Base-by-base conservation (phyloP, 2,888 invertebrate genomes). In the Polyploca ridens region DNA sequence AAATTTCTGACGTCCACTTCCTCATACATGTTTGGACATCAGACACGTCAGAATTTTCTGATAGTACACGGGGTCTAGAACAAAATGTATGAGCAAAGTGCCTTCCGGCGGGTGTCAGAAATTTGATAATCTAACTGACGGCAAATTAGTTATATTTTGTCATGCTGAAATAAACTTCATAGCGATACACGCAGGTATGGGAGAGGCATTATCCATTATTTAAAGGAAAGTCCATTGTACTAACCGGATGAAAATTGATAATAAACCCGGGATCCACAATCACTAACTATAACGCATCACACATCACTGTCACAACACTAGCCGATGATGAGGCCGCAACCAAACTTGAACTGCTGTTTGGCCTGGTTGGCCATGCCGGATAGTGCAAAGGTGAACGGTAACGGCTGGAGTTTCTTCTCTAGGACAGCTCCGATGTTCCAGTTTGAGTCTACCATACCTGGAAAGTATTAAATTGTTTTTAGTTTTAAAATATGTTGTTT, bases 281-380 rank as follows among this genome's bases (percentile, higher is more conserved):
- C 79, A 78, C 77, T 78, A 78, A 76, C 78, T 68, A 70, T 73
- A 77, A 68, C 68, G 67, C 66, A 72, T 70, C 75, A 73, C 68
- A 66, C 61, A 61, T 59, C 41, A 41, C 46, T 58, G 63, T 62
- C 57, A 65, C 63, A 58, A 19, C 61, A 59, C 71, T 97, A 98
- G 86, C 99, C 99, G 82, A 99, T 97, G 86, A 99, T 97, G 79
- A 99, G 96, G 68, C 99, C 99, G 84, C 99, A 97, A 74, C 99
- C 99, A 81, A 99, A 96, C 90, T 97, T 96, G 93, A 98, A 99
- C 85, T 98, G 97, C 86, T 97, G 97, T 90, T 99, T 99, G 69
- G 96, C 96, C 87, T 99, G 99, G 95, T 99, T 99, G 81, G 99
- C 95, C 92, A 98, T 96, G 65, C 98, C 99, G 77, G 98, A 98